Base-by-base conservation (phyloP, 2,113 vertebrate genomes). In the Lampris incognitus region DNA sequence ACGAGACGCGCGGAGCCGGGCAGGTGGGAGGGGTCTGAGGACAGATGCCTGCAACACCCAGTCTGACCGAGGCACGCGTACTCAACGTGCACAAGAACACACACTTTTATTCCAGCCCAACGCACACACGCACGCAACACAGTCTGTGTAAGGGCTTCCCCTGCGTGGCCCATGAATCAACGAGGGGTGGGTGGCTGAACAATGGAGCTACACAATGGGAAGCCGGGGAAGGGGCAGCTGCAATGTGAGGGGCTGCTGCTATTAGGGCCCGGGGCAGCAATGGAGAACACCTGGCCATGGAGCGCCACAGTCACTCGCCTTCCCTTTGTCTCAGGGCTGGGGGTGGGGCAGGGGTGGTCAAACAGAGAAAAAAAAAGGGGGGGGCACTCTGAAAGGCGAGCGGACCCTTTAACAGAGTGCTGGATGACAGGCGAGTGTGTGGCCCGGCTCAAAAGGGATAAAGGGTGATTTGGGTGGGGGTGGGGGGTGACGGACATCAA, bases 231-330 rank as follows among this genome's bases (percentile, higher is more conserved):
- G 24, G 95, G 96, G 97, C 97, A 99, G 98, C 97, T 99, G 98
- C 95, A 96, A 92, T 81, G 89, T 92, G 95, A 96, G 95, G 94
- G 69, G 77, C 93, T 89, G 93, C 92, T 90, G 96, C 95, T 71
- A 65, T 89, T 84, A 85, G 49, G 3, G 61, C 87, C 81, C 60
- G 5, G 72, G 83, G 85, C 81, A 93, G 95, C 95, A 94, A 93
- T 94, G 95, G 95, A 93, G 93, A 97, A 97, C 97, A 99, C 98
- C 97, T 98, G 98, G 97, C 97, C 94, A 88, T 82, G 91, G 84
- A 94, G 94, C 93, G 81, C 92, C 95, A 94, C 92, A 79, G 95
- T 93, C 93, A 94, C 93, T 93, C 93, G 79, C 49, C 78, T 24
- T 66, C 71, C 66, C 91, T 93, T 94, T 95, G 93, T 94, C 88